Conservation (phyloP, 2,888 invertebrate species). For the Dryomyza anilis region DNA sequence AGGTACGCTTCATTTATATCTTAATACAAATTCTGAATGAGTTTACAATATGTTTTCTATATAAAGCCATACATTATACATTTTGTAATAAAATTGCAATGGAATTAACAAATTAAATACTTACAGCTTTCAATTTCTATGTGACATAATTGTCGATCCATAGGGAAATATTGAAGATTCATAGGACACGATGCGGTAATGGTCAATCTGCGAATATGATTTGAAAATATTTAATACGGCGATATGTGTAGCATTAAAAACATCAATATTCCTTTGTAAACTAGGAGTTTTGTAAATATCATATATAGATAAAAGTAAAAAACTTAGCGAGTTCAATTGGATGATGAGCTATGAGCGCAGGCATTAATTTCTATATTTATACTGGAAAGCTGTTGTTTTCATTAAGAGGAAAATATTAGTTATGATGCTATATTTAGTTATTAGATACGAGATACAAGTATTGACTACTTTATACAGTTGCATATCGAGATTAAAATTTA, state of each 20-base stretch:
- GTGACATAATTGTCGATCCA: constrained; percentile 93
- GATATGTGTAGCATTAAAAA: neutral
- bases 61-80: constrained; percentile 25
- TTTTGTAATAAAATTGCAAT: neutral
- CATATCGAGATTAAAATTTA: neutral
- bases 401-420: neutral
- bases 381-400: neutral
- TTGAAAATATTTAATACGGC: neutral
- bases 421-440: neutral
- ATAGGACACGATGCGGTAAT: constrained; percentile 95
- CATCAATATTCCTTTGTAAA: neutral
- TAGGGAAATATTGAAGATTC: constrained; percentile 95
- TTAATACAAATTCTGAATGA: constrained; percentile 27
- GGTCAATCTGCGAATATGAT: constrained; percentile 66
- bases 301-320: constrained; percentile 14
- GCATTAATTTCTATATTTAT: neutral
- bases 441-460: neutral
- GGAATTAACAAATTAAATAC: constrained; percentile 64
- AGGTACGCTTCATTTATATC: neutral
- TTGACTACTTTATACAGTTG: constrained; percentile 1
- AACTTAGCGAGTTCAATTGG: constrained; percentile 58
- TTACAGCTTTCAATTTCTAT: constrained; percentile 98
- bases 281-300: neutral
- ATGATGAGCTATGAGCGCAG: constrained; percentile 33
- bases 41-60: constrained; percentile 11